Evolutionary conservation across 2,113 vertebrate genomes (phyloP).

Genomic region (Xiphias gladius): DNA sequence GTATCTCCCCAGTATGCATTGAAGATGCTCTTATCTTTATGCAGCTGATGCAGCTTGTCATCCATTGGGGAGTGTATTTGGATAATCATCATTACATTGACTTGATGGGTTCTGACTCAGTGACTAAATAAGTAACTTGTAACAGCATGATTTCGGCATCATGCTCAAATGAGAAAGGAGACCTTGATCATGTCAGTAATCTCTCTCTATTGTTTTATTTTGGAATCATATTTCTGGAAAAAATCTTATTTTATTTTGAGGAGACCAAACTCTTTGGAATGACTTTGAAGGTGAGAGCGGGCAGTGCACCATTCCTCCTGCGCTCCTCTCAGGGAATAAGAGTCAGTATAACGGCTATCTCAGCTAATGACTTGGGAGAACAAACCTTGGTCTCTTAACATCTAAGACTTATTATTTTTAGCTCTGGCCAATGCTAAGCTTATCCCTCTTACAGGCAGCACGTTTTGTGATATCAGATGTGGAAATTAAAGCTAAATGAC

Average conservation of each 20-base stretch:
- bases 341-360: constrained; percentile 85
- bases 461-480: constrained; percentile 87
- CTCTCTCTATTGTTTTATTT: constrained; percentile 10
- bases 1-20: constrained; percentile 73
- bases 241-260: constrained; percentile 58
- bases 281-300: constrained; percentile 84
- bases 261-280: constrained; percentile 82
- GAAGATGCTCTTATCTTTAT: constrained; percentile 79
- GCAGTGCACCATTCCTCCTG: constrained; percentile 73
- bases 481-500: constrained; percentile 89
- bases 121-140: constrained; percentile 60
- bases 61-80: constrained; percentile 58
- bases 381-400: constrained; percentile 88
- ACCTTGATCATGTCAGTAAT: constrained; percentile 13
- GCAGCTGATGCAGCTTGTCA: constrained; percentile 78
- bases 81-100: constrained; percentile 76
- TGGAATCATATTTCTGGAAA: constrained; percentile 38
- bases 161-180: neutral
- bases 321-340: constrained; percentile 81
- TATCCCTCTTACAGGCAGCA: constrained; percentile 85
- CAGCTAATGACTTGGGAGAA: constrained; percentile 89
- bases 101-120: constrained; percentile 69
- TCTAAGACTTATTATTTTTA: constrained; percentile 90
- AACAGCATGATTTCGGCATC: constrained; percentile 48
- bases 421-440: constrained; percentile 85